Conservation (phyloP, 1,140 invertebrate species). For the Aphelinus certus region DNA sequence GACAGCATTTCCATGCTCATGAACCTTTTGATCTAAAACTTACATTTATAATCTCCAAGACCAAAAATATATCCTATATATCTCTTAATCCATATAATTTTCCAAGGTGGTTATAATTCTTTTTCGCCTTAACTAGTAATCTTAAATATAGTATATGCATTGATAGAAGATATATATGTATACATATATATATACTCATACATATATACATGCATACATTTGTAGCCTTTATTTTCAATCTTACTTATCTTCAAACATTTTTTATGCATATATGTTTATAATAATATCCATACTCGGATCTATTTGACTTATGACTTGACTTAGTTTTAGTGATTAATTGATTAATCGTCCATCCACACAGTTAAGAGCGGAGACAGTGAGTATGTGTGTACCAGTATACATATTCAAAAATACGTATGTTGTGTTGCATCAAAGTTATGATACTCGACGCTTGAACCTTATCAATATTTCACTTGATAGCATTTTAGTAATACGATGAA, state of each 20-base stretch:
- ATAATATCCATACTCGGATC: not conserved
- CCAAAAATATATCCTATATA: slow-evolving; percentile 50
- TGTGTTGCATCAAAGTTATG: not conserved
- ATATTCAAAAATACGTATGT: slow-evolving; percentile 38
- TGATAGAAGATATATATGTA: slow-evolving; percentile 37
- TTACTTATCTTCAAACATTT: slow-evolving; percentile 24
- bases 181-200: not conserved
- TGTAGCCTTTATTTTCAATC: not conserved
- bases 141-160: slow-evolving; percentile 39
- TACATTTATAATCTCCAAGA: slow-evolving; percentile 42
- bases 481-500: slow-evolving; percentile 10
- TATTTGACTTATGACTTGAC: not conserved
- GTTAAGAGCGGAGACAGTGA: slow-evolving; percentile 32
- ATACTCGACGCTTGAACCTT: too few relatives aligned
- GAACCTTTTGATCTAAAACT: slow-evolving; percentile 39
- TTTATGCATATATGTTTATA: slow-evolving; percentile 27
- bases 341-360: slow-evolving; percentile 14
- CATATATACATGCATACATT: too few relatives aligned
- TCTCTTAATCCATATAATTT: slow-evolving; percentile 39
- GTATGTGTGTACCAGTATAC: slow-evolving; percentile 31
- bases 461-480: too few relatives aligned
- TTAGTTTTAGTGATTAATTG: slow-evolving; percentile 18
- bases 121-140: not conserved
- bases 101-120: slow-evolving; percentile 26
- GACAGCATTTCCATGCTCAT: slow-evolving; percentile 48